These are phyloP conservation scores for Ephialtes manifestator DNA, from an alignment of 2,888 invertebrate species.

Conservation along the genomic window DNA sequence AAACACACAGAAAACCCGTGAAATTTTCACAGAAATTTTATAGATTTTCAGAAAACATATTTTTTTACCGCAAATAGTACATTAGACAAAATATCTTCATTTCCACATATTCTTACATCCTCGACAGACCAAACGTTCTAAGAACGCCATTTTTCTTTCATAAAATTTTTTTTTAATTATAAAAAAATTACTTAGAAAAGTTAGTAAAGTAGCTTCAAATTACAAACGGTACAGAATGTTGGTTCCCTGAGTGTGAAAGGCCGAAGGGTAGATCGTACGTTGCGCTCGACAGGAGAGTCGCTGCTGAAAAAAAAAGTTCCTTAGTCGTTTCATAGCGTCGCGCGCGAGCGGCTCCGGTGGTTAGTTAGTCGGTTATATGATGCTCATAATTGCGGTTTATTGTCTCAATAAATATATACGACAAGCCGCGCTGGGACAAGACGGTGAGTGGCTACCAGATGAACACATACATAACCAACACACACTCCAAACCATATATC, in stretches of 20 bases:
- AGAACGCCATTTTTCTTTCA: too few relatives aligned
- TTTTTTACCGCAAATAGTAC: too few relatives aligned
- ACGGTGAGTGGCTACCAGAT: constrained; percentile 15
- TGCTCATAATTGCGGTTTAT: constrained; percentile 84
- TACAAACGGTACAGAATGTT: not conserved
- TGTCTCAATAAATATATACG: constrained; percentile 84
- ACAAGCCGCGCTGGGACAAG: constrained; percentile 70
- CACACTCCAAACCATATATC: not conserved
- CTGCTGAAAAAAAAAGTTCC: constrained; percentile 9
- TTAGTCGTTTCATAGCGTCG: constrained; percentile 2
- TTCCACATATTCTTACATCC: too few relatives aligned
- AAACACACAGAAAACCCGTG: too few relatives aligned
- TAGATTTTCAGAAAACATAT: too few relatives aligned
- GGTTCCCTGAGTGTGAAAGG: not conserved
- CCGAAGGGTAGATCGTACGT: not conserved
- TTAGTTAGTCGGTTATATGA: constrained; percentile 81
- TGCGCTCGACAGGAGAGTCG: constrained; percentile 12
- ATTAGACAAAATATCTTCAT: too few relatives aligned
- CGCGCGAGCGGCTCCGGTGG: constrained; percentile 67
- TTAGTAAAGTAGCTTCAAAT: too few relatives aligned
- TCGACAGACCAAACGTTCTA: too few relatives aligned
- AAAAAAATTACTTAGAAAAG: too few relatives aligned
- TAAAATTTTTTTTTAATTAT: too few relatives aligned
- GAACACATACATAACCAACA: not conserved
- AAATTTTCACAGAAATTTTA: too few relatives aligned